Conservation (phyloP, 2,888 invertebrate species). For the Xestia ashworthii region DNA sequence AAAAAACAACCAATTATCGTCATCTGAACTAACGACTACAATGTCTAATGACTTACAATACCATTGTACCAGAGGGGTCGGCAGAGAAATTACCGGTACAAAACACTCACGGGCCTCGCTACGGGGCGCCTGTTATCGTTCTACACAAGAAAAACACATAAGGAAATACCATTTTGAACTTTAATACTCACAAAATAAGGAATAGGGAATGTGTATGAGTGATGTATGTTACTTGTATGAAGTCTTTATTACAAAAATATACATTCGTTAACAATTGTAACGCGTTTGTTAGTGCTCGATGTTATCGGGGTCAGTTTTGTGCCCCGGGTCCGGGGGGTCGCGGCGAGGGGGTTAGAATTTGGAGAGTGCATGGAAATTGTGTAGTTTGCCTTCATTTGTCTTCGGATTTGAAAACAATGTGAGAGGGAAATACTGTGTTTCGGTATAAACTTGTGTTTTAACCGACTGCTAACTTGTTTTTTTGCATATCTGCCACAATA, state of each 20-base stretch:
- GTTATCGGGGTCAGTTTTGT: slow-evolving; percentile 76
- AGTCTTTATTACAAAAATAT: slow-evolving; percentile 71
- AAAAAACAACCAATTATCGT: slow-evolving; percentile 70
- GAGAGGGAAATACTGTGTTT: background rate
- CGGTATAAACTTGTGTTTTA: background rate
- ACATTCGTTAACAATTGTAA: slow-evolving; percentile 72
- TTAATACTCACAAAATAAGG: slow-evolving; percentile 21
- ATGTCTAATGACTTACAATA: slow-evolving; percentile 78
- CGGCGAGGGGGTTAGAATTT: slow-evolving; percentile 60
- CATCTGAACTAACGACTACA: slow-evolving; percentile 71
- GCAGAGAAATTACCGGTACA: slow-evolving; percentile 79
- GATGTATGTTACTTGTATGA: slow-evolving; percentile 51
- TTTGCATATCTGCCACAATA: background rate
- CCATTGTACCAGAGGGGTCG: slow-evolving; percentile 73
- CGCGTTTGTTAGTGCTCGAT: slow-evolving; percentile 73
- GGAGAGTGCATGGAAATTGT: slow-evolving; percentile 42
- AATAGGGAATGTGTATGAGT: slow-evolving; percentile 2
- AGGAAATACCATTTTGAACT: slow-evolving; percentile 34
- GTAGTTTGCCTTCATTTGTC: slow-evolving; percentile 35
- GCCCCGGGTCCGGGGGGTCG: slow-evolving; percentile 36
- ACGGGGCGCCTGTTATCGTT: slow-evolving; percentile 81
- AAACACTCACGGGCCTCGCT: slow-evolving; percentile 76
- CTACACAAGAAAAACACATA: slow-evolving; percentile 9
- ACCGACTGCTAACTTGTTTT: background rate
- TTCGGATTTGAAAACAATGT: slow-evolving; percentile 25